phyloP scores from a whole-genome alignment of 1,140 invertebrate species.

The Saccostrea echinata region DNA sequence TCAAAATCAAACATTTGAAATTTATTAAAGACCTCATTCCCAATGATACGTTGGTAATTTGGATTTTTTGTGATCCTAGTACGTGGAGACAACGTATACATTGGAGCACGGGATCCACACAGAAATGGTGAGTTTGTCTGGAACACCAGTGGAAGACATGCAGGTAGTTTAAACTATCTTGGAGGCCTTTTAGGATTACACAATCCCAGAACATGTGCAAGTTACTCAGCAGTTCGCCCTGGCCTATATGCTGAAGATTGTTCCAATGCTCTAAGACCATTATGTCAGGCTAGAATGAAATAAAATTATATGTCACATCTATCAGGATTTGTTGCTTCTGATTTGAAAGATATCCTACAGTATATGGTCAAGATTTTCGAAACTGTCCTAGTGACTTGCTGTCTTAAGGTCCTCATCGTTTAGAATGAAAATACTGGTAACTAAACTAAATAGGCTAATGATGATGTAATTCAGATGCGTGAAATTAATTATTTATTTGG shows the following conservation, averaged over 20 bases:
- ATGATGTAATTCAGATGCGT: too few species aligned
- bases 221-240: not conserved
- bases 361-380: too few species aligned
- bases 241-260: not conserved
- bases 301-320: not conserved
- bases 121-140: not conserved
- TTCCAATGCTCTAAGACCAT: not conserved
- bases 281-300: not conserved
- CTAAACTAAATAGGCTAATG: too few species aligned
- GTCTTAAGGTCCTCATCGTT: too few species aligned
- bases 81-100: not conserved
- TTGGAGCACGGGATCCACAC: not conserved
- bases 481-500: too few species aligned
- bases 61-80: too few species aligned
- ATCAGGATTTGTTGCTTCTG: not conserved
- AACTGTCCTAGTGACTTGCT: too few species aligned
- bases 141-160: slow-evolving; percentile 1
- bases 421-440: too few species aligned
- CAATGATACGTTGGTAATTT: too few species aligned
- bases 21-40: too few species aligned
- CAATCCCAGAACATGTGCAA: not conserved
- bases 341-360: not conserved
- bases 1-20: too few species aligned
- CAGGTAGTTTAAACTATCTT: not conserved
- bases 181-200: not conserved